These are phyloP conservation scores for Pyrrhosoma nymphula DNA, from an alignment of 2,888 invertebrate species.

Conservation along the genomic window DNA sequence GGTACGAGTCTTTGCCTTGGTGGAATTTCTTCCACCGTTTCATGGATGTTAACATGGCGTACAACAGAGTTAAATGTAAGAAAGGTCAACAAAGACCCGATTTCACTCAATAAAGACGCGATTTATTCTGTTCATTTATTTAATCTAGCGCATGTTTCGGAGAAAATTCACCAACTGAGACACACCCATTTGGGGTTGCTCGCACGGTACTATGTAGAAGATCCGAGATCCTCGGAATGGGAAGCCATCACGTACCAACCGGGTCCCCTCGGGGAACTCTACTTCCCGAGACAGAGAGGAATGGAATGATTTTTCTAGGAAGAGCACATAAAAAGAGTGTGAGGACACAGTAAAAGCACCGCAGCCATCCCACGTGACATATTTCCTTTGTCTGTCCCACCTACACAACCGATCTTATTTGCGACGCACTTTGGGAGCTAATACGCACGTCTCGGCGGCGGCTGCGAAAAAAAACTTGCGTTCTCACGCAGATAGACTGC, in stretches of 20 bases:
- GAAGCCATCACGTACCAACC: not conserved
- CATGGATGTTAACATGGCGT: too few species aligned
- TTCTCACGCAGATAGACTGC: not conserved
- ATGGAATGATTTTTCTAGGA: not conserved
- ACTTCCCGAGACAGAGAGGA: not conserved
- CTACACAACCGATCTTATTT: not conserved
- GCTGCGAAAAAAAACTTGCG: not conserved
- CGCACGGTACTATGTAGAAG: too few species aligned
- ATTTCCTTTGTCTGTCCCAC: not conserved
- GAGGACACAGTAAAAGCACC: not conserved
- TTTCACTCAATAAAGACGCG: too few species aligned
- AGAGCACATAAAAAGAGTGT: not conserved
- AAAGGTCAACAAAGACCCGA: too few species aligned
- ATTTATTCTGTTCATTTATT: too few species aligned
- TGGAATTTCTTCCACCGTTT: too few species aligned
- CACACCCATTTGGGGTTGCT: too few species aligned
- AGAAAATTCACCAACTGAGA: too few species aligned
- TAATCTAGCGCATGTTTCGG: too few species aligned
- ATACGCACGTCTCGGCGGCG: not conserved
- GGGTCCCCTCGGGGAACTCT: not conserved
- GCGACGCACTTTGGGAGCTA: not conserved
- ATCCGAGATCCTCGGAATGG: not conserved
- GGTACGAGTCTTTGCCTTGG: too few species aligned
- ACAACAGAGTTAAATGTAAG: too few species aligned
- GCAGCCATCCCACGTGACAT: not conserved